phyloP scores from a whole-genome alignment of 2,113 vertebrate species.

The Oryzias curvinotus region DNA sequence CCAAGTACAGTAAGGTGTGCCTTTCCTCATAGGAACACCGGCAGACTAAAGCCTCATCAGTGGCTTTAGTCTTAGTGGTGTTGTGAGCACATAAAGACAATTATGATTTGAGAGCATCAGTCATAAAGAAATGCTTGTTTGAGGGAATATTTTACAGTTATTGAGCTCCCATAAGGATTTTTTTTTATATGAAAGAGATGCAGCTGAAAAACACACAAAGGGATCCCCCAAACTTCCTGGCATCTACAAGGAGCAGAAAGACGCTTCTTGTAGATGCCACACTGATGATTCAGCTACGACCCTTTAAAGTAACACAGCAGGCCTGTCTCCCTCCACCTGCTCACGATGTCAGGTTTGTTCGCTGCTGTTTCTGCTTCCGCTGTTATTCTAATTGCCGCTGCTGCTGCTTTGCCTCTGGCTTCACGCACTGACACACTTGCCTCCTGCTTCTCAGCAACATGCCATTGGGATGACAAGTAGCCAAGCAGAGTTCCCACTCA shows the following conservation, averaged over 20 bases:
- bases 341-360: conserved; percentile 28
- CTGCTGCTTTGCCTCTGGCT: conserved; percentile 44
- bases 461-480: conserved; percentile 59
- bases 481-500: conserved; percentile 54
- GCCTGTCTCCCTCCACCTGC: conserved; percentile 19
- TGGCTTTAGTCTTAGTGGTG: too few species aligned
- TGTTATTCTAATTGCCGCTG: conserved; percentile 57
- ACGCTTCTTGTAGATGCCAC: not conserved
- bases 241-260: not conserved
- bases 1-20: too few species aligned
- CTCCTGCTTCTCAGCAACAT: conserved; percentile 55
- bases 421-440: conserved; percentile 43
- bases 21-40: too few species aligned
- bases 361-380: conserved; percentile 22
- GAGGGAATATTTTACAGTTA: too few species aligned
- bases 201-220: conserved; percentile 24
- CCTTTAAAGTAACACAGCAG: conserved; percentile 22
- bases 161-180: not conserved
- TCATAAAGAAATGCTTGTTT: too few species aligned
- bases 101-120: too few species aligned
- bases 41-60: too few species aligned
- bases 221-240: conserved; percentile 14
- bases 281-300: conserved; percentile 25
- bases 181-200: conserved; percentile 21
- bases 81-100: too few species aligned